Conservation (phyloP, 2,797 vertebrate genomes). For the Sitta carolinensis region DNA sequence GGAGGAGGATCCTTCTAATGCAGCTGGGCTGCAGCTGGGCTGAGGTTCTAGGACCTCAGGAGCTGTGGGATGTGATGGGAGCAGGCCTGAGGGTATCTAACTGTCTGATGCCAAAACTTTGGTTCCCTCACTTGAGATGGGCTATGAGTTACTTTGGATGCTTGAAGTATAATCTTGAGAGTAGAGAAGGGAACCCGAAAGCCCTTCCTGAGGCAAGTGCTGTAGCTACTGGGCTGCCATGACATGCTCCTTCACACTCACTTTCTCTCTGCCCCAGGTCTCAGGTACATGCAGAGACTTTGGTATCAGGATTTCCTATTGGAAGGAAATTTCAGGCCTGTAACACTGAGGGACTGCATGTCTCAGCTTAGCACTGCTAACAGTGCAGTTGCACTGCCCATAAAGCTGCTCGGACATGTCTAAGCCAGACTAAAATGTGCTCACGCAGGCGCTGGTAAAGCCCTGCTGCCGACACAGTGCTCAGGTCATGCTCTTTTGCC, state of each 20-base stretch:
- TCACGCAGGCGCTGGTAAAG: neutral
- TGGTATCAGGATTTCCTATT: neutral
- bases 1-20: neutral
- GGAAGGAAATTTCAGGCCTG: neutral
- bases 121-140: neutral
- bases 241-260: fast-evolving
- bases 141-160: neutral
- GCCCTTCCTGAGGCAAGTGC: neutral
- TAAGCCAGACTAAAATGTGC: neutral
- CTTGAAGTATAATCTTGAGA: neutral
- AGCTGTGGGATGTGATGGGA: neutral
- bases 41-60: neutral
- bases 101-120: neutral
- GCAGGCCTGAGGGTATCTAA: neutral
- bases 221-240: neutral
- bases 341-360: neutral
- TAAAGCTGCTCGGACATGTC: neutral
- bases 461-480: neutral
- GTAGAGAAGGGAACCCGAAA: neutral
- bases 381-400: neutral
- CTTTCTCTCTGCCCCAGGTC: neutral
- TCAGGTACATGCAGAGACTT: neutral
- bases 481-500: neutral
- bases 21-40: neutral
- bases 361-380: neutral